phyloP scores from a whole-genome alignment of 2,888 invertebrate species.

The Penaeus monodon region DNA sequence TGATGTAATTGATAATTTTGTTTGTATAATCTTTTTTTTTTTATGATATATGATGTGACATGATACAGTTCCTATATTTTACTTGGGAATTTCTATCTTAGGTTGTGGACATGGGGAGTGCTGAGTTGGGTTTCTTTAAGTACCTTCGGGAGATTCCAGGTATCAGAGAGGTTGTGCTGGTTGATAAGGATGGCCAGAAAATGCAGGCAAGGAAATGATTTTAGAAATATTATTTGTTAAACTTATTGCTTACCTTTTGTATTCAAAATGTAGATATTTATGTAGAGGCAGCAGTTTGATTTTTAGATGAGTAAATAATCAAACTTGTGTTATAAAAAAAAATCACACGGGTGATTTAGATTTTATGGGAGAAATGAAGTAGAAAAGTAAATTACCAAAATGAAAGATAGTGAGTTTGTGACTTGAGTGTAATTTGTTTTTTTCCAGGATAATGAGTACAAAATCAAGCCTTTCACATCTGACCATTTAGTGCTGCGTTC shows the following conservation, averaged over 20 bases:
- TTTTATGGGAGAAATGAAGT: too few species aligned
- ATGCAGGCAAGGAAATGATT: slow-evolving; percentile 17
- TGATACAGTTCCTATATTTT: too few species aligned
- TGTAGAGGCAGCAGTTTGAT: too few species aligned
- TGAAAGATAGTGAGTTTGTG: background rate
- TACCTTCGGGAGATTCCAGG: slow-evolving; percentile 30
- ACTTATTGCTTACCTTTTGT: background rate
- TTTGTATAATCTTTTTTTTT: too few species aligned
- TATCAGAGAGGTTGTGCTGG: slow-evolving; percentile 26
- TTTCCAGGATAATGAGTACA: slow-evolving; percentile 25
- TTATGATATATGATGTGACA: too few species aligned
- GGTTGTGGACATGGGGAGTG: slow-evolving; percentile 44
- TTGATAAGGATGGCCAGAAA: slow-evolving; percentile 33
- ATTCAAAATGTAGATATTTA: background rate
- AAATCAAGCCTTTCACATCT: slow-evolving; percentile 28
- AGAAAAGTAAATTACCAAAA: background rate
- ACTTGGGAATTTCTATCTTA: background rate
- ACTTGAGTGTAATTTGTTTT: background rate
- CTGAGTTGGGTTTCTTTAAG: slow-evolving; percentile 33
- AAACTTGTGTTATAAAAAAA: too few species aligned
- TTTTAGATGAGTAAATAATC: too few species aligned
- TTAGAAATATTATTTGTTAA: background rate
- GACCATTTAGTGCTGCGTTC: slow-evolving; percentile 36
- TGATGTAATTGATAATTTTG: too few species aligned
- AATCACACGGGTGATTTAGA: too few species aligned